Evolutionary conservation across 53 echinoderm and acorn worm species (phyloP), one percentile per base, ranked within the genome.

Genomic region (Henricia sp.): DNA sequence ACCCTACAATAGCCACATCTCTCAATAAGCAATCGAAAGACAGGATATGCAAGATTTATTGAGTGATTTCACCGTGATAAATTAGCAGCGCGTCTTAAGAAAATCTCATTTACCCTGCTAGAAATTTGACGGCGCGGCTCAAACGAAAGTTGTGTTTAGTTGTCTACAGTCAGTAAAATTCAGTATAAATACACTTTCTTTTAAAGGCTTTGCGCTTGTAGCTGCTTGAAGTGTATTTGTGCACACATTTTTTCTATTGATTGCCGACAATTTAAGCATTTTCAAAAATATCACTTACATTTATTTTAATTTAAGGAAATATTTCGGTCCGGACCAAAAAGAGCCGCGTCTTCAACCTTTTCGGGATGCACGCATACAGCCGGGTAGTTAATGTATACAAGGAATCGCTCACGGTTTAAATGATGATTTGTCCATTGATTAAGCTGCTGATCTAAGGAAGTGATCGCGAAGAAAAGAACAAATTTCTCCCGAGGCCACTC

Each of bases 311-410:
- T n/a, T n/a, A n/a, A n/a, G n/a, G n/a, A n/a, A n/a, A n/a, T n/a
- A n/a, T n/a, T n/a, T n/a, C n/a, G 62, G 10, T 1, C 33, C 62
- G 32, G 33, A 24, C 12, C 16, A 57, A 58, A 42, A 57, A 43
- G 37, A 38, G 76, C 58, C 27, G 38, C 59, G 37, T 59, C 41
- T 57, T 17, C 41, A 29, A 29, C 39, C 17, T 58, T 76, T 75
- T 40, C 40, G 40, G 59, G 38, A 59, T 76, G 39, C 43, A 76
- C 57, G 76, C 59, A 58, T 24, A 41, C 60, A 30, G 42, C 28
- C 40, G 39, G 42, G 42, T 60, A 16, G 58, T 26, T 19, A 30
- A 43, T 8, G 76, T n/a, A n/a, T n/a, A n/a, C n/a, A n/a, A n/a
- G 59, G 12, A 56, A 58, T 57, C 76, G 19, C 59, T 76, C 27